Percentiles rank a stretch among this genome's conserved stretches.
Conservation (phyloP, 2,797 vertebrate species). For the Bucorvus abyssinicus region DNA sequence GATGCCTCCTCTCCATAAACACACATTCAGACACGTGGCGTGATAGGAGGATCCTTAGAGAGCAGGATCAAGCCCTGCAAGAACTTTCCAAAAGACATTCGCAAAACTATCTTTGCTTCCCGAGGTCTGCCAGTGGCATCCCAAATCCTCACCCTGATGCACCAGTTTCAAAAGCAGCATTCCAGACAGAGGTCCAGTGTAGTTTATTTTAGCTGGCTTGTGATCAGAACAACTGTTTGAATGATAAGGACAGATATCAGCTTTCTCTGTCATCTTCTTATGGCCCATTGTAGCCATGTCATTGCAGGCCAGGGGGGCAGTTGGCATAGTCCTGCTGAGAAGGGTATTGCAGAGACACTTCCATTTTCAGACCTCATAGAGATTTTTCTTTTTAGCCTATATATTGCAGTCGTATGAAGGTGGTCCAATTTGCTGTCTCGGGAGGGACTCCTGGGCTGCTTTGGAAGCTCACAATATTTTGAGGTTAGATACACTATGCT, state of each 20-base stretch:
- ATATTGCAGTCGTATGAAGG: background rate
- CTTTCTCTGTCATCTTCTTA: background rate
- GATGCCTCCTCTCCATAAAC: background rate
- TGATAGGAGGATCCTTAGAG: background rate
- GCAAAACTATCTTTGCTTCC: background rate
- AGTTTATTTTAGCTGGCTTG: background rate
- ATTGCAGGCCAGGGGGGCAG: background rate
- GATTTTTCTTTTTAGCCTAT: background rate
- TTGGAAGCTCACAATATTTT: background rate
- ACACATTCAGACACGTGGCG: accelerated
- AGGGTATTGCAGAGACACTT: background rate
- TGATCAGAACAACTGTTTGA: background rate
- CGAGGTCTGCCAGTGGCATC: background rate
- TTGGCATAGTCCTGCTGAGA: background rate
- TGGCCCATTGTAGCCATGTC: background rate
- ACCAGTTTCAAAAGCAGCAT: background rate
- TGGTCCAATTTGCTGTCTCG: background rate
- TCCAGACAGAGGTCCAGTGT: background rate
- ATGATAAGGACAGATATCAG: background rate
- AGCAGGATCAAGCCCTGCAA: background rate
- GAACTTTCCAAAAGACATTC: background rate
- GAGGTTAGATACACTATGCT: background rate
- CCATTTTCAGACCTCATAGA: background rate
- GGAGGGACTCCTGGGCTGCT: background rate
- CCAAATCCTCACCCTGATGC: background rate